phyloP scores from a whole-genome alignment of 2,888 invertebrate genomes.

The Stenodera caucasica region DNA sequence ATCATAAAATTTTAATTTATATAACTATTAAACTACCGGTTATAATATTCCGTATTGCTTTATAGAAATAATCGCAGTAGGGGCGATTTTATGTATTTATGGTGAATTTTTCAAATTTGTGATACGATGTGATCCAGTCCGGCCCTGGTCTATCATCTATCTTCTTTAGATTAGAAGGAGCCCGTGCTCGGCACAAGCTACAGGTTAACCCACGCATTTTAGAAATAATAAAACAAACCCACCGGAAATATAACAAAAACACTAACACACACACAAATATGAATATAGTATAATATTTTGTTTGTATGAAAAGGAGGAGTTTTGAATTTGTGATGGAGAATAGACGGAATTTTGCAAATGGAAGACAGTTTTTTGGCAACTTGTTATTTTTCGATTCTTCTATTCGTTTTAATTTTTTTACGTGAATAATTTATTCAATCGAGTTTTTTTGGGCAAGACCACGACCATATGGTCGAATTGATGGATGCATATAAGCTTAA shows the following conservation, averaged over 20 bases:
- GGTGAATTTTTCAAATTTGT: background rate
- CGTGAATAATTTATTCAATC: constrained; percentile 26
- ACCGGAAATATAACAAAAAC: constrained; percentile 45
- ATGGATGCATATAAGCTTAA: constrained; percentile 30
- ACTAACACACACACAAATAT: constrained; percentile 30
- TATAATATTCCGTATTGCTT: too few relatives aligned
- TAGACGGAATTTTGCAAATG: constrained; percentile 23
- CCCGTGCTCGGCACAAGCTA: constrained; percentile 48
- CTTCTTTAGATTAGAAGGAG: constrained; percentile 28
- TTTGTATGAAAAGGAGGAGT: background rate
- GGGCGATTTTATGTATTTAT: background rate
- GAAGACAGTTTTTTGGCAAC: constrained; percentile 13
- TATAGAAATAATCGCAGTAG: background rate
- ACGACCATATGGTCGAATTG: constrained; percentile 34
- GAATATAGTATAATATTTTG: constrained; percentile 35
- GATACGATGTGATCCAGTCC: constrained; percentile 6
- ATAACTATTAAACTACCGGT: background rate
- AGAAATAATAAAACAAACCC: constrained; percentile 46
- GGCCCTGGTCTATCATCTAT: constrained; percentile 21
- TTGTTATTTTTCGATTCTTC: constrained; percentile 13
- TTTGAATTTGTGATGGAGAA: constrained; percentile 1
- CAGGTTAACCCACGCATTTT: constrained; percentile 46
- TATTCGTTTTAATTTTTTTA: background rate
- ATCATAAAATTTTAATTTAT: constrained; percentile 4
- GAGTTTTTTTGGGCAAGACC: constrained; percentile 22